Evolutionary conservation across 2,113 vertebrate species (phyloP), one percentile per base, ranked within the genome.

Genomic region (Heliornis fulica): DNA sequence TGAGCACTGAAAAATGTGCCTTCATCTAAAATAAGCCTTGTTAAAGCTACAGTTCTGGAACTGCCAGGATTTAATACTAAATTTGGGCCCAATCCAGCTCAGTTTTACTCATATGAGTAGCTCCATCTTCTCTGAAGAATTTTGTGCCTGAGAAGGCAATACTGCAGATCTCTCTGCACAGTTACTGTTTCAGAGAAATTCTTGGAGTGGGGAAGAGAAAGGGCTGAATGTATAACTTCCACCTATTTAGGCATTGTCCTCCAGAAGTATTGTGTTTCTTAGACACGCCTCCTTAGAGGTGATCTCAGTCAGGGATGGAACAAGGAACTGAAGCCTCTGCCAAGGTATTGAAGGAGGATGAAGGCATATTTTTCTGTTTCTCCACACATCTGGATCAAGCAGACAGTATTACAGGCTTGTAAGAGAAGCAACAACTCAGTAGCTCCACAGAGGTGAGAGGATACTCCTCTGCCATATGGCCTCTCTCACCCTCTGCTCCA

Each of bases 1-100:
- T 92, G 76, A 90, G 81, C 72, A 83, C 89, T 96, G 88, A 96
- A 95, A 97, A 94, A 94, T 96, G 65, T 93, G 38, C 75, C 87
- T 94, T 95, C 93, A 92, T 87, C 74, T 97, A 93, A 87, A 95
- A 97, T 95, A 96, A 96, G 80, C 68, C 86, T 97, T 96, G 72
- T 95, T 81, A 71, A 83, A 97, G 53, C 57, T 82, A 70, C 78
- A 92, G 64, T 89, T 83, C 66, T 79, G 93, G 36, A 78, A 86
- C 75, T 88, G 72, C 77, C 89, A 75, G 15, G 48, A 74, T 57
- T 81, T 94, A 78, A 43, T 65, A 83, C 64, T 94, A 83, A 95
- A 91, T 87, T 94, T 95, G 50, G 71, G 79, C 34, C 82, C 1
- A 4, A 88, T 94, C 84, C 79, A 83, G 54, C 34, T 83, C 50